Conservation (phyloP, 2,888 invertebrate species). For the Acheta domesticus region DNA sequence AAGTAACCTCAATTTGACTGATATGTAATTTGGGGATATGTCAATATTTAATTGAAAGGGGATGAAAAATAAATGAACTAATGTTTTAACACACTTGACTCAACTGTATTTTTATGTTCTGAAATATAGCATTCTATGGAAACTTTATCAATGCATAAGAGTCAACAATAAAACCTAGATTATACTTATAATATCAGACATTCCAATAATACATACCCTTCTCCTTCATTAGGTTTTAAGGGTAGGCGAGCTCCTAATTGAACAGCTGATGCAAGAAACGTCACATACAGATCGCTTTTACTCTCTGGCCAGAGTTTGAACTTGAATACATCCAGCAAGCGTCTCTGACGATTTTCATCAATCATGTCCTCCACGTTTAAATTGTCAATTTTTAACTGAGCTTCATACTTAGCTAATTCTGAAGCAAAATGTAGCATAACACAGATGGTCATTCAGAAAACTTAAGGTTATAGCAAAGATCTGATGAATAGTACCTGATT, state of each 20-base stretch:
- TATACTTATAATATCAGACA: background rate
- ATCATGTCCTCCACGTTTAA: constrained; percentile 84
- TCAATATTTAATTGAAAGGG: no score
- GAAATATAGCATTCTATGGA: no score
- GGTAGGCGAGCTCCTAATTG: constrained; percentile 81
- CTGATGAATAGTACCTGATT: constrained; percentile 44
- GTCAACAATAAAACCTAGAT: no score
- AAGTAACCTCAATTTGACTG: no score
- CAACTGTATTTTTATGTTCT: no score
- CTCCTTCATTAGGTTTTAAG: constrained; percentile 75
- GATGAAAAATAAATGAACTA: no score
- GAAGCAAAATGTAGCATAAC: constrained; percentile 41
- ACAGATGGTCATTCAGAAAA: constrained; percentile 38
- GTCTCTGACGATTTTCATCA: constrained; percentile 66
- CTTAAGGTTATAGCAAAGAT: constrained; percentile 37
- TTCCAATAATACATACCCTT: constrained; percentile 63
- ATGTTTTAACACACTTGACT: no score
- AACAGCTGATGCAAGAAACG: constrained; percentile 80
- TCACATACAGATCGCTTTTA: constrained; percentile 69
- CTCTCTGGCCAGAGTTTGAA: constrained; percentile 76
- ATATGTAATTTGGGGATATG: no score
- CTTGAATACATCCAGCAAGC: constrained; percentile 70
- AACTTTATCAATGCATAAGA: no score
- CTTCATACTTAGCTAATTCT: constrained; percentile 67
- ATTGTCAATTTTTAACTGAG: constrained; percentile 85